Percentiles rank a stretch among this genome's conserved stretches.
Conservation (phyloP, 2,888 invertebrate genomes). For the Xestia c-nigrum region DNA sequence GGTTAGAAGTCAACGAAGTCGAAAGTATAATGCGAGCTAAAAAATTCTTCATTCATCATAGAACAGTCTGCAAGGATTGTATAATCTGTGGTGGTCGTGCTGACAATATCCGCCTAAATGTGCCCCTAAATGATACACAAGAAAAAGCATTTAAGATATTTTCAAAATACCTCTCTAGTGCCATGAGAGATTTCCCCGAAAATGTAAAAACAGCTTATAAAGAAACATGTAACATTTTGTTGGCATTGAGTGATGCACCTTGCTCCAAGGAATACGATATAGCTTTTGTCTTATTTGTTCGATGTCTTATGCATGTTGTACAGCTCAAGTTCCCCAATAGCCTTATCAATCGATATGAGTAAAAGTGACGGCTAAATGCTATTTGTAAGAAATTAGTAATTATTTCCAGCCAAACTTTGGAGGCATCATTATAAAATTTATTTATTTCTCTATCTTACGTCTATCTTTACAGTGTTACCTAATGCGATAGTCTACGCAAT, state of each 20-base stretch:
- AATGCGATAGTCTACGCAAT: too few relatives aligned
- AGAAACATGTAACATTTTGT: constrained; percentile 28
- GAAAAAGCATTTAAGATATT: too few relatives aligned
- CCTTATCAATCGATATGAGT: not conserved
- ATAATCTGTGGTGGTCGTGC: constrained; percentile 23
- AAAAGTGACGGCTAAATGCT: not conserved
- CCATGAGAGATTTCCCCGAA: not conserved
- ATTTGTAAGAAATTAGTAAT: not conserved
- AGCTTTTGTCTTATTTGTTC: not conserved
- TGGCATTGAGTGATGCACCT: constrained; percentile 16
- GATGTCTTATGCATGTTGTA: constrained; percentile 14
- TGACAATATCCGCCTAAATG: not conserved
- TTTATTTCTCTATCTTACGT: too few relatives aligned
- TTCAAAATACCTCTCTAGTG: not conserved
- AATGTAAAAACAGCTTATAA: constrained; percentile 7
- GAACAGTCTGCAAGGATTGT: constrained; percentile 40
- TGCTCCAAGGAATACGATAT: constrained; percentile 25
- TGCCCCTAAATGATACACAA: not conserved
- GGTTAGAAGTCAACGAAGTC: constrained; percentile 8
- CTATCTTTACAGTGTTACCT: too few relatives aligned
- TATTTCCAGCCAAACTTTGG: not conserved
- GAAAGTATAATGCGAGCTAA: not conserved
- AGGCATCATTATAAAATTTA: not conserved
- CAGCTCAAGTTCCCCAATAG: constrained; percentile 21
- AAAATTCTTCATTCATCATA: not conserved